Conservation (phyloP, 2,888 invertebrate genomes). For the Tipula helvola region DNA sequence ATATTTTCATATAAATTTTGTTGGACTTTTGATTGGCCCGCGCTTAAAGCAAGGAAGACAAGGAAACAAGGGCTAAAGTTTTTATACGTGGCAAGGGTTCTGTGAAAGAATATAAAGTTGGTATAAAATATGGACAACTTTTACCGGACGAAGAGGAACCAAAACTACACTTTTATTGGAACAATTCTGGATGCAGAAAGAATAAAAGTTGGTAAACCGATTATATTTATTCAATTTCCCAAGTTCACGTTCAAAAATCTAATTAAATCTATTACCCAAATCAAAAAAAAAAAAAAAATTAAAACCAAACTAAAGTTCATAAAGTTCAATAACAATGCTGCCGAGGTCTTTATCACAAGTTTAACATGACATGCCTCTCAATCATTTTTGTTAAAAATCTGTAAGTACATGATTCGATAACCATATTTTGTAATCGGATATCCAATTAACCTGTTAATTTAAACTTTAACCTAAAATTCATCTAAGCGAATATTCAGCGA, state of each 20-base stretch:
- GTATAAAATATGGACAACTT: constrained; percentile 94
- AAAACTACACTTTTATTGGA: too few relatives aligned
- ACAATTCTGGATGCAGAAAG: too few relatives aligned
- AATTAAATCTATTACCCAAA: not conserved
- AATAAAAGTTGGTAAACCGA: not conserved
- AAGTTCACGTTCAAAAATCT: not conserved
- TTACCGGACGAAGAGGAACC: constrained; percentile 99
- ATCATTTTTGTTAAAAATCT: not conserved
- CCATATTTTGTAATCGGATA: not conserved
- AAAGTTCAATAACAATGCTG: not conserved
- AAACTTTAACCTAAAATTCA: not conserved
- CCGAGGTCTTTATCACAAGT: not conserved
- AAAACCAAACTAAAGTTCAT: not conserved
- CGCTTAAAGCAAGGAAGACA: constrained; percentile 95
- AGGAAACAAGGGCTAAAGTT: constrained; percentile 92
- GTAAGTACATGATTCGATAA: not conserved
- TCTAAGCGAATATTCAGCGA: not conserved
- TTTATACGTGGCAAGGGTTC: constrained; percentile 99
- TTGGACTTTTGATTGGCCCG: constrained; percentile 94
- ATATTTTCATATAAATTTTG: constrained; percentile 99
- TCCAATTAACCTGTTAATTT: not conserved
- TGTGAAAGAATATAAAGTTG: constrained; percentile 97
- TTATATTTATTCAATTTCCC: not conserved
- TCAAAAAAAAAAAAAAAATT: not conserved
- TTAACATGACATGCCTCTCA: not conserved